Evolutionary conservation across 1,140 invertebrate genomes (phyloP), one percentile per base, ranked within the genome.

Genomic region (Armadillidium nasatum): DNA sequence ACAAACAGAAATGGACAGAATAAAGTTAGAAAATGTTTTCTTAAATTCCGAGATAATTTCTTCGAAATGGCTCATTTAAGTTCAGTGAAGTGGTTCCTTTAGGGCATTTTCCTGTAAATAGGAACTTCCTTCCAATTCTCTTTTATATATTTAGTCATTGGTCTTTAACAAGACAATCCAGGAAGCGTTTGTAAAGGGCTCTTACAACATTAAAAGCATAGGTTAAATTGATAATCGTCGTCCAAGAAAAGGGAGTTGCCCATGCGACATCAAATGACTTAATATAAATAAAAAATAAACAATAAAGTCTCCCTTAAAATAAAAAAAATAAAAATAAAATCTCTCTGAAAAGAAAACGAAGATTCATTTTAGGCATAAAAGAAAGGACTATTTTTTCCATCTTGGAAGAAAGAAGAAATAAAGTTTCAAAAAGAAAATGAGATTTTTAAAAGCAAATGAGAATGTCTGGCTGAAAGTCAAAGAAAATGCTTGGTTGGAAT

Each of bases 371-470:
- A 33, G 33, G 33, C 1, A 33, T 33, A 33, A 33, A 33, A 33
- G 33, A 33, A 33, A 33, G 33, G 33, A 33, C 33, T 6, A 33
- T 33, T 33, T 33, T 33, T 33, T 33, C 33, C 33, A 33, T 33
- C 33, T 6, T 4, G 7, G 7, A 60, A 60, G 19, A 60, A 60
- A 60, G 19, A 60, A 60, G 19, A 60, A 15, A 60, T 13, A 60
- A 60, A 60, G 19, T 19, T 60, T 60, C 11, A 60, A 60, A 60
- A 15, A 60, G 50, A 60, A 60, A 60, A 60, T 60, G 50, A 19
- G 50, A 60, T 19, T 60, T 60, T 60, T 60, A 60, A 60, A 19
- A 19, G 50, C 50, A 60, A 60, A 60, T 60, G 50, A 60, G 50
- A 60, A 60, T 19, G 50, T 60, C 50, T 60, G 50, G 11, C 50